Conservation (phyloP, 1,140 invertebrate genomes). For the Dendroctonus valens region DNA sequence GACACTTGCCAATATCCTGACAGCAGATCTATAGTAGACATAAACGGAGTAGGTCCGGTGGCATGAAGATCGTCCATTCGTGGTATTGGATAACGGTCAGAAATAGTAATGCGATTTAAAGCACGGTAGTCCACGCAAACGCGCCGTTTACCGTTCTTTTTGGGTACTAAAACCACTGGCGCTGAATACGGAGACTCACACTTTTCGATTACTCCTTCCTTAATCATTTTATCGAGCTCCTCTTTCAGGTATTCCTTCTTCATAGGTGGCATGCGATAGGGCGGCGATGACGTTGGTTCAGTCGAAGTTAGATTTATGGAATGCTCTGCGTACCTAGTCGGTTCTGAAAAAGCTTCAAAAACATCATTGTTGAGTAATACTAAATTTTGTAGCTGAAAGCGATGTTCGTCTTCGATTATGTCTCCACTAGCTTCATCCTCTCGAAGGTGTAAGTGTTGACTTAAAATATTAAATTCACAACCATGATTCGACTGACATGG, state of each 20-base stretch:
- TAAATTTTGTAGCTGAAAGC: not conserved
- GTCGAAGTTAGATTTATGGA: constrained; percentile 15
- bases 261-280: constrained; percentile 31
- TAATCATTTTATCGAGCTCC: constrained; percentile 41
- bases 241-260: constrained; percentile 27
- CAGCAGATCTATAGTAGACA: constrained; percentile 51
- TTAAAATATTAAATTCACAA: not conserved
- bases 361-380: constrained; percentile 2
- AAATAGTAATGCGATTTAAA: constrained; percentile 47
- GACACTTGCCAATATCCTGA: constrained; percentile 48
- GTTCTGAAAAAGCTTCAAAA: not conserved
- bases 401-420: not conserved
- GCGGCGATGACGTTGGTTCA: constrained; percentile 29
- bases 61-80: constrained; percentile 48
- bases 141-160: constrained; percentile 49
- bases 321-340: constrained; percentile 32
- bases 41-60: constrained; percentile 47
- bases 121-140: constrained; percentile 53
- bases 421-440: not conserved
- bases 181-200: constrained; percentile 51
- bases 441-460: not conserved
- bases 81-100: constrained; percentile 54
- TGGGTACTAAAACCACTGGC: constrained; percentile 54
- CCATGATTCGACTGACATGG: not conserved
- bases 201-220: constrained; percentile 48